Base-by-base conservation (phyloP, 2,888 invertebrate genomes). In the Parnassius mnemosyne region DNA sequence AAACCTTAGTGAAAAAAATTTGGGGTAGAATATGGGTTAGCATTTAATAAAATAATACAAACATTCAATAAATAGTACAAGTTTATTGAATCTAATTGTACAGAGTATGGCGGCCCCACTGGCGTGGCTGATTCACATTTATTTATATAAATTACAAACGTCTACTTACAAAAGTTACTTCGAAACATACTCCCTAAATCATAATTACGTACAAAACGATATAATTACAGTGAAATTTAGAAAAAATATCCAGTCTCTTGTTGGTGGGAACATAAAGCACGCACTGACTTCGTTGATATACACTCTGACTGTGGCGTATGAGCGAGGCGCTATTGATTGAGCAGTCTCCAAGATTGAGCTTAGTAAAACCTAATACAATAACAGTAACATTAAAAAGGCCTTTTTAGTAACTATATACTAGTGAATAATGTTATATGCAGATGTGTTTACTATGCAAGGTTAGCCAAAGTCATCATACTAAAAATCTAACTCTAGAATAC, bases 51-150 rank as follows among this genome's bases (percentile, higher is more conserved):
- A 77, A 78, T 65, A 47, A 52, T 13, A 54, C 1, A 3, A 13
- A 55, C 57, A 57, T 63, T 83, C 80, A 84, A 86, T 86, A 86
- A 86, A 86, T 85, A 85, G 76, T 84, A 81, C 77, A 82, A 78
- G 84, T 86, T 78, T 86, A 85, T 78, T 83, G 76, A 74, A 70
- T 68, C 63, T 75, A 75, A 70, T 79, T 73, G 77, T 80, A 81
- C 81, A 80, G 71, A 74, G 70, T 72, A 71, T 66, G 70, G 69
- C 70, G 60, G 67, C 68, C 64, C 65, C 63, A 66, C 55, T 43
- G 50, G 53, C 60, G 70, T 60, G 66, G 66, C 65, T 64, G 57
- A 46, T 63, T 58, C 65, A 57, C 52, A 13, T 61, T 60, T 61
- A 68, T 66, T 66, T 67, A 62, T 67, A 67, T 65, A 67, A 61